Evolutionary conservation across 2,888 invertebrate genomes (phyloP), one percentile per base, ranked within the genome.

Genomic region (Stenichneumon culpator): DNA sequence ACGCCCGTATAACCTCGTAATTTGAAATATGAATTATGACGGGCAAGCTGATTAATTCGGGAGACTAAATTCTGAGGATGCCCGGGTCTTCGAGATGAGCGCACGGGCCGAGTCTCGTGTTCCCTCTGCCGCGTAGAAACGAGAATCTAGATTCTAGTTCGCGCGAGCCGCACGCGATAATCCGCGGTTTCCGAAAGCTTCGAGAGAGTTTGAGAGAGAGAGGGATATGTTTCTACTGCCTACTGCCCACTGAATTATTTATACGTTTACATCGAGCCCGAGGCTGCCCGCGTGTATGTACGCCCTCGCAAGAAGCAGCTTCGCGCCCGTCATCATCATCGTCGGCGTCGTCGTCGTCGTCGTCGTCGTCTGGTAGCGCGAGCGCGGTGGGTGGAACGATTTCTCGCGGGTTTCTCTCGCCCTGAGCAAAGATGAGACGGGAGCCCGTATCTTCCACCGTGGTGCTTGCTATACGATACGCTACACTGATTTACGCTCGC

Each of bases 11-110:
- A 67, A 36, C 65, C 84, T 74, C 86, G 83, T 87, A 86, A 87
- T 88, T 87, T 88, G 87, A 87, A 87, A 86, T 86, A 88, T 87
- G 88, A 88, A 88, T 88, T 88, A 88, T 86, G 86, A 87, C 84
- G 87, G 74, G 83, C 79, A 80, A 75, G 85, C 87, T 88, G 88
- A 88, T 88, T 88, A 88, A 88, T 88, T 88, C 85, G 81, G 82
- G 86, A 82, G 78, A 72, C 85, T 86, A 77, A 77, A 86, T 86
- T 86, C 82, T 87, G 82, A 65, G 85, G 83, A 83, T 87, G 80
- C 84, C 60, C 79, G 85, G 78, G 57, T 68, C 47, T 60, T 86
- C 54, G 74, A 68, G 32, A 19, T 22, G 72, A 52, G 67, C 5
- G 16, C 16, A 63, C n/a, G 36, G 25, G 28, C 44, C 70, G 73